Base-by-base conservation (phyloP, 2,113 vertebrate genomes). In the Capricornis sumatraensis region DNA sequence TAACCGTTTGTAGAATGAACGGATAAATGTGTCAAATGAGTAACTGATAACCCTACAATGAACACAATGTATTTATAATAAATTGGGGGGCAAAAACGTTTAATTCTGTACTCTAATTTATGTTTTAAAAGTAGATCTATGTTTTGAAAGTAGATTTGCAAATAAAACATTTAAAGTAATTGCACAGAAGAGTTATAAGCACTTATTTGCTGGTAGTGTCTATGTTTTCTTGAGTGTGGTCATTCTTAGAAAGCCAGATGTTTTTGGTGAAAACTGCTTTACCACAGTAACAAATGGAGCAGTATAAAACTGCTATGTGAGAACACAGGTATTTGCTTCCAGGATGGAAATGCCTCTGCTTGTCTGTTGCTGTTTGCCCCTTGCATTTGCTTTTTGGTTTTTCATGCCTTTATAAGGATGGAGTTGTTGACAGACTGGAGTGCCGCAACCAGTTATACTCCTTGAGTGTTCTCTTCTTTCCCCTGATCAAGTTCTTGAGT, bases 51-150 rank as follows among this genome's bases (percentile, higher is more conserved):
- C 12, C 30, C 9, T 84, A 52, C 14, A 58, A 62, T n/a, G 58
- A 93, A 78, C 43, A 78, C 5, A 62, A n/a, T 36, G 9, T 2
- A 6, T 78, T 81, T 36, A 71, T 89, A 67, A 83, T 47, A 81
- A 82, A 50, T 53, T 36, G 13, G 50, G 55, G 50, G 27, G 36
- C 21, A 82, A 95, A 88, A 57, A 57, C 19, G 2, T 74, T 74
- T 36, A 78, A 83, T 55, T 83, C 50, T 52, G 3, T 87, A 33
- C 36, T 91, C 85, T 82, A 30, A 76, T 82, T 71, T 57, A 40
- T 47, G 8, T 85, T 91, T 83, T 60, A 74, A 91, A 97, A 76
- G 36, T 67, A 52, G 25, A 81, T 74, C 58, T 79, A 28, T 52
- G 21, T 85, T 91, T 83, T 55, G 43, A 88, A 97, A 82, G 33